These are phyloP conservation scores for Hippoglossus hippoglossus DNA, from an alignment of 2,797 vertebrate genomes.

Conservation along the genomic window DNA sequence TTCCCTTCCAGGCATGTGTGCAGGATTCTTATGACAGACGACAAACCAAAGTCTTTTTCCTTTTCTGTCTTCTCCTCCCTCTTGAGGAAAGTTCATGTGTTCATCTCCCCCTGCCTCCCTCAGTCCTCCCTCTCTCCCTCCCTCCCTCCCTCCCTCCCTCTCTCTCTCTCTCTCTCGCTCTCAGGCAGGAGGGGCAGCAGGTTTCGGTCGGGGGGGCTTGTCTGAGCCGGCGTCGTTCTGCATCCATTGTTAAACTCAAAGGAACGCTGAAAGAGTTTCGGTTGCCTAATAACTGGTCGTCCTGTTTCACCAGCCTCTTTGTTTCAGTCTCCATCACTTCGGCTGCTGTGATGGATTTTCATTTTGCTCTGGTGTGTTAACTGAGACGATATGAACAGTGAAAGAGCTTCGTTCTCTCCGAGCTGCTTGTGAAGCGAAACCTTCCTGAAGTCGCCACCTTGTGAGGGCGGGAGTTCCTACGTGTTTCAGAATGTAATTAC, in stretches of 20 bases:
- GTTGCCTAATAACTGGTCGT: background rate
- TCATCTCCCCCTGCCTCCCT: slow-evolving; percentile 5
- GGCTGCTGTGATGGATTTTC: background rate
- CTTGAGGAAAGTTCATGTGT: slow-evolving; percentile 30
- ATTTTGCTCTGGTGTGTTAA: background rate
- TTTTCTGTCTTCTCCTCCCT: slow-evolving; percentile 1
- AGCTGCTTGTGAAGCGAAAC: no score
- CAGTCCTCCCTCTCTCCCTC: background rate
- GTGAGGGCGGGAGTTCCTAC: no score
- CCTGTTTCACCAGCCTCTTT: slow-evolving; percentile 2
- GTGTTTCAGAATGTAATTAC: background rate
- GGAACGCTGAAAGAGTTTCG: slow-evolving; percentile 9
- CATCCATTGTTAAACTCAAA: slow-evolving; percentile 19
- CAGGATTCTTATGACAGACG: slow-evolving; percentile 34
- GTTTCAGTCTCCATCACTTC: background rate
- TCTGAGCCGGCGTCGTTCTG: background rate
- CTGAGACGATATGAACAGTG: background rate
- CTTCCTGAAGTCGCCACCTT: no score
- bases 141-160: background rate
- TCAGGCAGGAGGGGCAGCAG: background rate
- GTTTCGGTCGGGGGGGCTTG: slow-evolving; percentile 5
- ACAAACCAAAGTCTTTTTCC: slow-evolving; percentile 12
- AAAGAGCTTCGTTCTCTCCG: background rate
- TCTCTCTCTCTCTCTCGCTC: background rate
- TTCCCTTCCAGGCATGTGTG: slow-evolving; percentile 27